phyloP scores from a whole-genome alignment of 2,797 vertebrate species.

The Nothura maculosa region DNA sequence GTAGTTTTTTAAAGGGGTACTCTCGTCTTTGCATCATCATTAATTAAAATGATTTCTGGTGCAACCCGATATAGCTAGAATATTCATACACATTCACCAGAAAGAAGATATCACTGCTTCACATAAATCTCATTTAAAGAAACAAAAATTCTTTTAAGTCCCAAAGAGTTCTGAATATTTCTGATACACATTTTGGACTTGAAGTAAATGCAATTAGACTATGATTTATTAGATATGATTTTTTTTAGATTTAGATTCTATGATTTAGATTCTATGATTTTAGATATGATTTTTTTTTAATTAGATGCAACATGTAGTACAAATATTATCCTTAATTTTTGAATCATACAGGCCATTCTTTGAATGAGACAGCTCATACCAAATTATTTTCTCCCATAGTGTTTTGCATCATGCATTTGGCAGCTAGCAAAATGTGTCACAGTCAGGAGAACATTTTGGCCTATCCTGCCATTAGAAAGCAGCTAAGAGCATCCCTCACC shows the following conservation, averaged over 20 bases:
- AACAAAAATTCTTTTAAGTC: background rate
- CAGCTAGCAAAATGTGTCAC: background rate
- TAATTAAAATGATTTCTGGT: background rate
- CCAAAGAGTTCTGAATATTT: background rate
- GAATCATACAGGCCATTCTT: fast-evolving
- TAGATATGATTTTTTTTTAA: background rate
- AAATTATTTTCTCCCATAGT: background rate
- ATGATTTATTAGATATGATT: no score
- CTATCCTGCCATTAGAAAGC: background rate
- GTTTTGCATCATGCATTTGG: background rate
- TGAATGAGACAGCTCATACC: background rate
- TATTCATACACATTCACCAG: background rate
- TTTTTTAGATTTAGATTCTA: no score
- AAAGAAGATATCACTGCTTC: background rate
- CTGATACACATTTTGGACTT: background rate
- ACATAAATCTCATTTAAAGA: background rate
- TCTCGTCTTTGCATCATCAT: background rate
- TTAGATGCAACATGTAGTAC: no score
- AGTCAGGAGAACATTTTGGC: background rate
- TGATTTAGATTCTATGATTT: no score
- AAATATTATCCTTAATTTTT: background rate
- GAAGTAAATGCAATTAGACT: background rate
- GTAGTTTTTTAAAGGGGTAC: background rate
- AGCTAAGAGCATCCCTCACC: background rate
- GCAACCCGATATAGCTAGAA: background rate